Base-by-base conservation (phyloP, 2,888 invertebrate species). In the Athalia rosae region DNA sequence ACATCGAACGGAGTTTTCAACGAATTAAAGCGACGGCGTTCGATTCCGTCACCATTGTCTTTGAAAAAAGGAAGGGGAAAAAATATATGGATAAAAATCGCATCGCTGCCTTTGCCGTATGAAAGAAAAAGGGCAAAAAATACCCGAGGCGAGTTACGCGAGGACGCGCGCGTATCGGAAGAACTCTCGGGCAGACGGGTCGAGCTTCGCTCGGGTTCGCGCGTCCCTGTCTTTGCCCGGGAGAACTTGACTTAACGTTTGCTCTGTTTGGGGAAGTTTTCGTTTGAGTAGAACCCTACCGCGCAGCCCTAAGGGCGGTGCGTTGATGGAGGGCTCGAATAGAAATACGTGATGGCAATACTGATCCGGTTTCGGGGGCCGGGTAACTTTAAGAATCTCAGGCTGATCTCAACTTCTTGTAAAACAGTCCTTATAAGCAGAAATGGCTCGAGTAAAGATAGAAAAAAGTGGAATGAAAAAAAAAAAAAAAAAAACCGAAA, bases 291-390 rank as follows among this genome's bases (percentile, higher is more conserved):
- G 63, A 76, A 76, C 43, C 76, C 76, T 76, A 45, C 71, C 58
- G 71, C 76, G 76, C 61, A 76, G 61, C 62, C 62, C 61, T 76
- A 61, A 58, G 76, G 71, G 71, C 45, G 71, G 69, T 77, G 71
- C 73, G 73, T 73, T 73, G 73, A 77, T 77, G 77, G 77, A 77
- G 66, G 77, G 69, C 61, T 77, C 61, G 77, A 69, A 77, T 71
- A 77, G 73, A 77, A 77, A 73, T 77, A 77, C 77, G 77, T 77
- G 77, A 77, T 77, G 73, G 62, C 61, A 71, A 77, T 77, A 77
- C 73, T 13, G 71, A 61, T 28, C 15, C 76, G 61, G 9, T 6
- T 62, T 15, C 43, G 47, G 76, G 76, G 48, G 56, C 64, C 45
- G 47, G 59, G 45, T 58, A 71, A 48, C 77, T 66, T 61, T 45